Base-by-base conservation (phyloP, 1,140 invertebrate species). In the Nasonia giraulti region DNA sequence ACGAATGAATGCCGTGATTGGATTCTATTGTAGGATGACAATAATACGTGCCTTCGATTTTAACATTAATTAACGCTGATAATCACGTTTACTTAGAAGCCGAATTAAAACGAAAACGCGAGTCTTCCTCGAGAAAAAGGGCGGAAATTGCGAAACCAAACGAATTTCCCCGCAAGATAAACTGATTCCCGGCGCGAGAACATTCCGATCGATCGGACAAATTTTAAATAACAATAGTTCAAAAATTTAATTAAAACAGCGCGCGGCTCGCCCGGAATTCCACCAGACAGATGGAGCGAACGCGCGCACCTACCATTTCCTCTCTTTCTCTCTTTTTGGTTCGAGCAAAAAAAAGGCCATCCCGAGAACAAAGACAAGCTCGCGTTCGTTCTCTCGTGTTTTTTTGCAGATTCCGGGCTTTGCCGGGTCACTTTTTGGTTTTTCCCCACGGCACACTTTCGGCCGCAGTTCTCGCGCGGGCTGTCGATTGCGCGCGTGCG, bases 171-270 rank as follows among this genome's bases (percentile, higher is more conserved):
- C 27, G 27, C 2, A 78, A 78, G 76, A 62, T 62, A 23, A 78
- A 62, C 76, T 62, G 27, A 62, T 55, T 11, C n/a, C 8, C 14
- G 27, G 10, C 31, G 5, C 20, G 31, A n/a, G 75, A 50, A 62
- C 62, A 62, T 78, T 33, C 62, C 50, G 27, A 78, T n/a, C 76
- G 12, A 44, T 62, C 76, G 76, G 76, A 78, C 62, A 78, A 77
- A 20, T 62, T 62, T 78, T 62, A 78, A 78, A 78, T 62, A 78
- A 78, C 76, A 78, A 78, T 62, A 55, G 47, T 78, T 11, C 11
- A 78, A 78, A 78, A 78, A 78, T 78, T 78, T 78, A 78, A 78
- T 78, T 78, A 78, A 62, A 78, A 78, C 50, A 62, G 76, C 47
- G 12, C 2, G 37, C 10, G 76, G 76, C 31, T 78, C 50, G 76